phyloP scores from a whole-genome alignment of 2,888 invertebrate genomes.

The Crossocerus cetratus region DNA sequence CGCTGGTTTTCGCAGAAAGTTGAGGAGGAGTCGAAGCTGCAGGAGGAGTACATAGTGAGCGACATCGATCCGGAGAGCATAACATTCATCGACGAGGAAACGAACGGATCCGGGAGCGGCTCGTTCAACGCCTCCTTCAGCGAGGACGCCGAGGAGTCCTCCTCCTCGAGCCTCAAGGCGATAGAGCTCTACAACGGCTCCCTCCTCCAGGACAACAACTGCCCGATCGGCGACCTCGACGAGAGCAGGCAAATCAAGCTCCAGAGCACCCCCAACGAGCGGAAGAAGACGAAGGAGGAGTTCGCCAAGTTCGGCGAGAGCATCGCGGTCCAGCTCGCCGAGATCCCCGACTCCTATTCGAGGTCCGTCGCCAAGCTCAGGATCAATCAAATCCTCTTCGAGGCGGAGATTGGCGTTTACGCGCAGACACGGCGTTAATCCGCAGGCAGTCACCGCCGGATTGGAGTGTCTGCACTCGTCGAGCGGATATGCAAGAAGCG shows the following conservation, averaged over 20 bases:
- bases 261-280: conserved; percentile 33
- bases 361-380: conserved; percentile 67
- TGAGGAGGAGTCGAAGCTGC: conserved; percentile 55
- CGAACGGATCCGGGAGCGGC: conserved; percentile 63
- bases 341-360: conserved; percentile 67
- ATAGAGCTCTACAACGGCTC: conserved; percentile 52
- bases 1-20: conserved; percentile 49
- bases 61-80: conserved; percentile 68
- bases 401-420: conserved; percentile 67
- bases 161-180: conserved; percentile 57
- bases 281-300: conserved; percentile 61
- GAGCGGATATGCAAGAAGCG: background rate
- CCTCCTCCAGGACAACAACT: conserved; percentile 30
- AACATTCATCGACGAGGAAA: conserved; percentile 62
- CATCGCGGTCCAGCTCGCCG: conserved; percentile 64
- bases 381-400: conserved; percentile 68
- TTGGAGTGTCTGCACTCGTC: background rate
- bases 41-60: conserved; percentile 67
- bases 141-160: conserved; percentile 65
- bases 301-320: conserved; percentile 66
- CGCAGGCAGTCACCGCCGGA: background rate
- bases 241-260: conserved; percentile 41
- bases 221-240: conserved; percentile 44
- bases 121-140: conserved; percentile 62
- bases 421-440: conserved; percentile 62